Percentiles rank a stretch among this genome's conserved stretches.
Evolutionary conservation across 2,113 vertebrate genomes (phyloP).

Genomic region (Chaetodon auriga): DNA sequence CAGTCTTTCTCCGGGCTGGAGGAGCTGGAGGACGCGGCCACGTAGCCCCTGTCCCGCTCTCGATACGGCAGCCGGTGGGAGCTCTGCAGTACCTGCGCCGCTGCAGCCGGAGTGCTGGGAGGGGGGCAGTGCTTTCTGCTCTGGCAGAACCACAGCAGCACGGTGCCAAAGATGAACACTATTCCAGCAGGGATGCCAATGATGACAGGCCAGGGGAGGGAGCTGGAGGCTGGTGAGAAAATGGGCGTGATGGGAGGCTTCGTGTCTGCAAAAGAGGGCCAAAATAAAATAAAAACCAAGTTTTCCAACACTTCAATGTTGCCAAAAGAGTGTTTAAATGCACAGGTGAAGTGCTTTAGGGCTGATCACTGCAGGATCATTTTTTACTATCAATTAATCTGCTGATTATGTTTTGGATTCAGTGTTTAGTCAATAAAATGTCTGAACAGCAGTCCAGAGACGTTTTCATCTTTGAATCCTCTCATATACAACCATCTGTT

Average conservation of each 20-base stretch:
- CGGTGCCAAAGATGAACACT: conserved; percentile 94
- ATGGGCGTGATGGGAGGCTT: conserved; percentile 89
- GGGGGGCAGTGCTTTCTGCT: conserved; percentile 92
- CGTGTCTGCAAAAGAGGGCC: conserved; percentile 84
- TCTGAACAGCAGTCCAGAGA: not conserved
- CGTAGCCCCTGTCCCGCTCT: conserved; percentile 70
- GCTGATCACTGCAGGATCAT: not conserved
- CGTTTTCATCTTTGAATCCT: not conserved
- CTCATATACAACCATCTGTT: not conserved
- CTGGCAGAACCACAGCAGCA: conserved; percentile 97
- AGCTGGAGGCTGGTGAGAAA: conserved; percentile 84
- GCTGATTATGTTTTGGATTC: not conserved
- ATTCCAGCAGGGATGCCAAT: conserved; percentile 95
- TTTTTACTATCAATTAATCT: not conserved
- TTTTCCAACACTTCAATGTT: not conserved
- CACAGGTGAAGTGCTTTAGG: conserved; percentile 4
- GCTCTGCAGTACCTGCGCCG: conserved; percentile 73
- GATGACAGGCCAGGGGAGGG: conserved; percentile 97
- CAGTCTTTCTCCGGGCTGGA: conserved; percentile 90
- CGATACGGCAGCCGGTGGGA: conserved; percentile 80
- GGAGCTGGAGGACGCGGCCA: conserved; percentile 58
- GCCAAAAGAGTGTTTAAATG: conserved; percentile 6
- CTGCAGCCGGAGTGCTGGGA: conserved; percentile 60
- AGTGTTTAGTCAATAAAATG: not conserved
- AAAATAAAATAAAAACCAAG: conserved; percentile 13